Percentiles rank a stretch among this genome's conserved stretches.
These are phyloP conservation scores for Dynastes tityus DNA, from an alignment of 2,888 invertebrate species.

Conservation along the genomic window DNA sequence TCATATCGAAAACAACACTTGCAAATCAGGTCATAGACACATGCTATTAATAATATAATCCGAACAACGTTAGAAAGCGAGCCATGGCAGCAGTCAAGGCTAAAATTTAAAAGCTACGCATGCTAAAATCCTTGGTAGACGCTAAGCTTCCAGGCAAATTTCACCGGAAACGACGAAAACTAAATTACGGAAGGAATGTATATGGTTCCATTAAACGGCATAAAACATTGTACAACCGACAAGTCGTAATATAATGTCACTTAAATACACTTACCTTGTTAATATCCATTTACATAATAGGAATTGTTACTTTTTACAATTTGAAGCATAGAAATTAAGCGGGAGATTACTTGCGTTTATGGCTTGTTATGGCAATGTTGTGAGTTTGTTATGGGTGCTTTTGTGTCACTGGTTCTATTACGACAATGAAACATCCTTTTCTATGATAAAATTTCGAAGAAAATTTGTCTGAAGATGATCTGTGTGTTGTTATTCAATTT, in stretches of 20 bases:
- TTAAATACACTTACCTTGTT: neutral
- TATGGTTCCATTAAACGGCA: neutral
- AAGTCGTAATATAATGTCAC: neutral
- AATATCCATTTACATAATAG: slow-evolving; percentile 10
- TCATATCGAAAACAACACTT: too few species aligned
- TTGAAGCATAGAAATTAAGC: too few species aligned
- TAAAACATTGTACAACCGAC: neutral
- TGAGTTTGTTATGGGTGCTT: too few species aligned
- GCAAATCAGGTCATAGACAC: too few species aligned
- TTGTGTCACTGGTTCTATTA: too few species aligned
- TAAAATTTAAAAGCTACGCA: neutral
- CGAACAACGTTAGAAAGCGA: slow-evolving; percentile 2
- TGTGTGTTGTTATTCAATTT: too few species aligned
- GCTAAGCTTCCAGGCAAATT: neutral
- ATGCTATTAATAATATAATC: neutral
- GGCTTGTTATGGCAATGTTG: too few species aligned
- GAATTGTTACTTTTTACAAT: neutral
- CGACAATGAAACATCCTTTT: too few species aligned
- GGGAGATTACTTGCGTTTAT: too few species aligned
- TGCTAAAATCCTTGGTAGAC: neutral
- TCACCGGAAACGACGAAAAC: neutral
- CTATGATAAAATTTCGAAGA: too few species aligned
- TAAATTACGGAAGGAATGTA: slow-evolving; percentile 11
- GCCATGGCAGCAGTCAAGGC: neutral
- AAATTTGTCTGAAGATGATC: too few species aligned